Evolutionary conservation across 2,888 invertebrate genomes (phyloP), one percentile per base, ranked within the genome.

Genomic region (Junonia oenone): DNA sequence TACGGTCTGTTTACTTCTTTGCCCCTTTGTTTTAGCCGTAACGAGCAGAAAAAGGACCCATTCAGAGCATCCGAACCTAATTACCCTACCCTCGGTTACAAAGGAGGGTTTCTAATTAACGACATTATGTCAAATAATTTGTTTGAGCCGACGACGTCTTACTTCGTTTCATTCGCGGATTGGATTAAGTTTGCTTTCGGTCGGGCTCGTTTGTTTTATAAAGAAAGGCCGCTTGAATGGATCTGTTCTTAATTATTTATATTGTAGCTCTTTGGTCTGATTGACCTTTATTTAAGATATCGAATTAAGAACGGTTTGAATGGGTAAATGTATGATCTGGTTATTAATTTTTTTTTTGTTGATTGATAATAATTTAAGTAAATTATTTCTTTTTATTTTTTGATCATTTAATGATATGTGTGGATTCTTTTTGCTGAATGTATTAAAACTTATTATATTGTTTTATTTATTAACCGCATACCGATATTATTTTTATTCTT

Each of bases 61-160:
- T 90, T 90, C 88, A 89, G 77, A 84, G 70, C 80, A 84, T 83
- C 81, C 85, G 87, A 90, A 89, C 87, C 87, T 88, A 90, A 89
- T 90, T 90, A 90, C 83, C 80, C 76, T 74, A 76, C 81, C 85
- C 83, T 73, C 73, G 71, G 76, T 69, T 77, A 87, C 87, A 85
- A 88, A 88, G 69, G 83, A 83, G 85, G 86, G 85, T 75, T 86
- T 85, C 84, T 89, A 89, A 90, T 89, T 90, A 90, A 89, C 89
- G 84, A 89, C 87, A 89, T 90, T 90, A 90, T 89, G 88, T 88
- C 89, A 89, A 87, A 89, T 89, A 89, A 90, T 89, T 90, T 86
- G 88, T 86, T 89, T 85, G 83, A 87, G 75, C 72, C 84, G 73
- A 53, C 49, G 58, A 80, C 86, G 83, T 84, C 87, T 88, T 86